Conservation (phyloP, 1,140 invertebrate genomes). For the Drosophila malerkotliana region DNA sequence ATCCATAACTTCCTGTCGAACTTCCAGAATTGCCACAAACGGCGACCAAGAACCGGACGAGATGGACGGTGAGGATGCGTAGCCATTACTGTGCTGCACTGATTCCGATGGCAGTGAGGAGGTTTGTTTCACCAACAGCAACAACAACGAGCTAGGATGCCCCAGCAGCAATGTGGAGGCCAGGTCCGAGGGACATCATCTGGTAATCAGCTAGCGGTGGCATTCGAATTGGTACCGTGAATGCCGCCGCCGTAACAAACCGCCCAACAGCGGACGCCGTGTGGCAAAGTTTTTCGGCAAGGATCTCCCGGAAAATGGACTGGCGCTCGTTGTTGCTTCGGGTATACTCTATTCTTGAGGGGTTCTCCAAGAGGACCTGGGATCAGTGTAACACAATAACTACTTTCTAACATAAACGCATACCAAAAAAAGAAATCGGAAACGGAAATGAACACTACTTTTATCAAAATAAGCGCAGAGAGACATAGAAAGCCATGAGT, state of each 20-base stretch:
- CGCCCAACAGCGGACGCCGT: constrained; percentile 30
- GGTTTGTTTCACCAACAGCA: constrained; percentile 68
- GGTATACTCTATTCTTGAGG: constrained; percentile 37
- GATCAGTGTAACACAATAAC: constrained; percentile 63
- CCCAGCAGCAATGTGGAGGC: constrained; percentile 60
- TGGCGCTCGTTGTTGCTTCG: constrained; percentile 50
- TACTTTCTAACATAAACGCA: constrained; percentile 44
- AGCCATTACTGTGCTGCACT: constrained; percentile 82
- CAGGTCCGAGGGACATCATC: constrained; percentile 36
- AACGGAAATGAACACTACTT: constrained; percentile 14
- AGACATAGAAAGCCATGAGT: constrained; percentile 27
- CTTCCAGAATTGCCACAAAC: constrained; percentile 65
- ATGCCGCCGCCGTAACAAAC: constrained; percentile 39
- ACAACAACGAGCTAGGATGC: constrained; percentile 63
- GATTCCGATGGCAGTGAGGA: constrained; percentile 77
- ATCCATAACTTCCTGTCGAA: constrained; percentile 10
- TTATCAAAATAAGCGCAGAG: constrained; percentile 13
- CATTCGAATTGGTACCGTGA: constrained; percentile 42
- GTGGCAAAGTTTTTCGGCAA: constrained; percentile 23
- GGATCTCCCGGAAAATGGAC: constrained; percentile 9
- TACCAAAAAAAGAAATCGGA: constrained; percentile 54
- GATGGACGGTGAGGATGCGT: constrained; percentile 76
- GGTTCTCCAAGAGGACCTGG: constrained; percentile 46
- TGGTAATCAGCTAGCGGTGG: constrained; percentile 77
- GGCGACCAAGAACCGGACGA: constrained; percentile 62